Evolutionary conservation across 2,113 vertebrate genomes (phyloP).

Genomic region (Nanorana parkeri): DNA sequence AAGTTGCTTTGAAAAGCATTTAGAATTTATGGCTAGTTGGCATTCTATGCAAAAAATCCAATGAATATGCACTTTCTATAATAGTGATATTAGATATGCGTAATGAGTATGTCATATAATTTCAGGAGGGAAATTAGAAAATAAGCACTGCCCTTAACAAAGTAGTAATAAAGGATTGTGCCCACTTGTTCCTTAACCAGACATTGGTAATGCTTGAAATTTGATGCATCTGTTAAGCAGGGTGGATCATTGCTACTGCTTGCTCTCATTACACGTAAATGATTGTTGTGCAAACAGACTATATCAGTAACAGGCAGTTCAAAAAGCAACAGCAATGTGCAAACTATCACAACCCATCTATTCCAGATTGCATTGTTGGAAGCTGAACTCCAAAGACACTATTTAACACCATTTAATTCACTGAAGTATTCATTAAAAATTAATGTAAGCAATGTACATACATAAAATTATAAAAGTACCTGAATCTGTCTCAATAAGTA

Average conservation of each 20-base stretch:
- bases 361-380: too few species aligned
- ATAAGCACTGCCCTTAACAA: constrained; percentile 13
- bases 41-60: background rate
- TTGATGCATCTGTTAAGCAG: too few species aligned
- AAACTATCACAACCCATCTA: too few species aligned
- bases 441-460: too few species aligned
- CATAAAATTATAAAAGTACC: too few species aligned
- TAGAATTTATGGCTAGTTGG: constrained; percentile 31
- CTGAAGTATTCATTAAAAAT: background rate
- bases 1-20: constrained; percentile 17
- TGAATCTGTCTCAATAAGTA: too few species aligned
- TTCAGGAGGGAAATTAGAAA: constrained; percentile 1
- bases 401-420: background rate
- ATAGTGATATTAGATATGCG: constrained; percentile 22
- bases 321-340: too few species aligned
- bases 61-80: constrained; percentile 18
- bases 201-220: too few species aligned
- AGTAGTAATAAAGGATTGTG: background rate
- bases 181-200: background rate
- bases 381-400: background rate
- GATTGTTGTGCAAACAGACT: too few species aligned
- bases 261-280: too few species aligned
- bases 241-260: too few species aligned
- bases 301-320: too few species aligned
- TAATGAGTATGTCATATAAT: constrained; percentile 16